These are phyloP conservation scores for Byasa hedistus DNA, from an alignment of 2,888 invertebrate genomes.

Conservation along the genomic window DNA sequence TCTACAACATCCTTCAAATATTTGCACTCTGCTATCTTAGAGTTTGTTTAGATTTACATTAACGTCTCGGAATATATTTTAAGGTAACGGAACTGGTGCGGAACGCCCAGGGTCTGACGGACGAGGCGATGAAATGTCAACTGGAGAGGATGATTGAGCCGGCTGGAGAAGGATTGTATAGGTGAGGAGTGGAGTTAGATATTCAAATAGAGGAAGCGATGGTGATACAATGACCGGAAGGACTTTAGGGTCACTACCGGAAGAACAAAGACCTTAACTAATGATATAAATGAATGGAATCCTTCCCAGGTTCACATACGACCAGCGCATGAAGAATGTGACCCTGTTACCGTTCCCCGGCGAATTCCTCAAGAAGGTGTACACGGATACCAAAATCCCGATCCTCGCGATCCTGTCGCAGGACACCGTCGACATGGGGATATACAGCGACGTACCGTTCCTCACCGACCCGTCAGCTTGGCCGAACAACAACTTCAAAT, in stretches of 20 bases:
- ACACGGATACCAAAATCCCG: constrained; percentile 46
- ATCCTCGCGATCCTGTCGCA: constrained; percentile 52
- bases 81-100: constrained; percentile 53
- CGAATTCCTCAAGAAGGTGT: constrained; percentile 44
- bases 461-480: constrained; percentile 48
- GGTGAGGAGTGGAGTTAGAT: constrained; percentile 40
- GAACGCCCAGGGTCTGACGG: constrained; percentile 59
- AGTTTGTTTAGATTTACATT: no score
- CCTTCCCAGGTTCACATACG: constrained; percentile 46
- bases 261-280: no score
- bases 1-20: no score
- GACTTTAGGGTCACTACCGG: no score
- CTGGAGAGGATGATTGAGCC: constrained; percentile 70
- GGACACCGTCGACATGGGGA: constrained; percentile 38
- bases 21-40: no score
- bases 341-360: constrained; percentile 49
- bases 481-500: constrained; percentile 53
- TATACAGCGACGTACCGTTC: constrained; percentile 46
- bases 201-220: no score
- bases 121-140: constrained; percentile 67
- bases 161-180: constrained; percentile 67
- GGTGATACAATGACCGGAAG: no score
- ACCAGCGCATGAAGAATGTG: constrained; percentile 60
- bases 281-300: no score
- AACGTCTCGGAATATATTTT: no score